Base-by-base conservation (phyloP, 2,113 vertebrate genomes). In the Solea senegalensis region DNA sequence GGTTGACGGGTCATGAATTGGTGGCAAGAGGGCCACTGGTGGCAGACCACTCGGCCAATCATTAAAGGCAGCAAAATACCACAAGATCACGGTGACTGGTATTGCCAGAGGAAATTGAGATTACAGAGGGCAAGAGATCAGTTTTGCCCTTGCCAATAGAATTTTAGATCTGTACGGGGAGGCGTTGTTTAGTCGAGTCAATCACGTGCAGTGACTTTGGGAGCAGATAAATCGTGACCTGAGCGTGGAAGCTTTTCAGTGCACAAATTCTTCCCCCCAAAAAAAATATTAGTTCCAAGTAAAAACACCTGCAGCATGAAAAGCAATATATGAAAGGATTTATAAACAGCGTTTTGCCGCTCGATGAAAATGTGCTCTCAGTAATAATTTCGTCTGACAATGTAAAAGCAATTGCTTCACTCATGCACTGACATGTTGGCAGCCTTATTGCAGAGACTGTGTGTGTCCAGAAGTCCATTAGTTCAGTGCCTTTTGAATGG, bases 1-100 rank as follows among this genome's bases (percentile, higher is more conserved):
- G 91, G 91, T 90, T 91, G 91, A 92, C 91, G 82, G 91, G 90
- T 92, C 91, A 90, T 76, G 89, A 92, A 92, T 92, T 91, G 91
- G 89, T 90, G 89, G 90, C 86, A 81, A 68, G 81, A 72, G 87
- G 90, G 89, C 90, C 88, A 73, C 82, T 85, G 91, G 89, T 74
- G 86, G 83, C 80, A 81, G 89, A 89, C 81, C 88, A 84, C 34
- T 83, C 84, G 86, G 80, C 90, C 86, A 90, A 90, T 91, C 90
- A 88, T 88, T 87, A 85, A 90, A 91, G 88, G 80, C 86, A 78
- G 86, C 52, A 15, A 90, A 91, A 90, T 88, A 84, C 88, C 89
- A 90, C 55, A 28, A 76, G 86, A 90, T 90, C 90, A 91, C 61
- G 9, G 79, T 63, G 80, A 84, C 74, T 79, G 81, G 78, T 84